These are phyloP conservation scores for Drosophila neutralis DNA, from an alignment of 2,888 invertebrate genomes.

Conservation along the genomic window DNA sequence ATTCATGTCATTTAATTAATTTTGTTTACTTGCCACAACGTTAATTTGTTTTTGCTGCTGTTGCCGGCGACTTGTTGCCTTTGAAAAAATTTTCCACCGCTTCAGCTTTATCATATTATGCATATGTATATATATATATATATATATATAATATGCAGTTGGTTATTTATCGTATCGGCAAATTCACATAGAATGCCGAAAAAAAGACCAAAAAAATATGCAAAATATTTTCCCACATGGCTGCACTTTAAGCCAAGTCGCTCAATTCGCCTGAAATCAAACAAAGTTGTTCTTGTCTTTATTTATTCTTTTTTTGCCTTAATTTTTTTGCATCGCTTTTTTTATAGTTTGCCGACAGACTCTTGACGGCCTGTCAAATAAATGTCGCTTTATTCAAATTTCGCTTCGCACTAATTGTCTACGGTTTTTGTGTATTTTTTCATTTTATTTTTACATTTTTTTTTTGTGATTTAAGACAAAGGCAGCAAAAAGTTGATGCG, in stretches of 20 bases:
- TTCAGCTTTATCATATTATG: slow-evolving; percentile 38
- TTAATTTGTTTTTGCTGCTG: slow-evolving; percentile 72
- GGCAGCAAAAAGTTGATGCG: slow-evolving; percentile 31
- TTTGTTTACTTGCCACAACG: slow-evolving; percentile 76
- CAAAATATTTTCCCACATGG: slow-evolving; percentile 72
- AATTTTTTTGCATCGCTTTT: slow-evolving; percentile 36
- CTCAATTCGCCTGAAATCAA: slow-evolving; percentile 76
- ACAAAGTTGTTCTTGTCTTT: slow-evolving; percentile 49
- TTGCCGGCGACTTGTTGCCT: slow-evolving; percentile 70
- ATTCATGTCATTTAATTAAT: slow-evolving; percentile 81
- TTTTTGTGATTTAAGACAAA: slow-evolving; percentile 63
- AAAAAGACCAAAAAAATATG: slow-evolving; percentile 22
- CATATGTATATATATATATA: neutral
- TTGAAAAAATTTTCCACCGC: slow-evolving; percentile 74
- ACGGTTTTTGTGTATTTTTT: slow-evolving; percentile 11
- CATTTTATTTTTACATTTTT: neutral
- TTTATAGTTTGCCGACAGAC: slow-evolving; percentile 76
- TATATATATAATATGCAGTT: neutral
- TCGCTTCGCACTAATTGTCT: slow-evolving; percentile 80
- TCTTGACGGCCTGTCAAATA: slow-evolving; percentile 82
- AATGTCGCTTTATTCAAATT: slow-evolving; percentile 83
- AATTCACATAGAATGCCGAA: slow-evolving; percentile 42
- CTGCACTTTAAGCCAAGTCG: slow-evolving; percentile 72
- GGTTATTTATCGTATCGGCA: slow-evolving; percentile 30
- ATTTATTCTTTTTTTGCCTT: slow-evolving; percentile 19